Base-by-base conservation (phyloP, 2,113 vertebrate genomes). In the Ctenodactylus gundi region DNA sequence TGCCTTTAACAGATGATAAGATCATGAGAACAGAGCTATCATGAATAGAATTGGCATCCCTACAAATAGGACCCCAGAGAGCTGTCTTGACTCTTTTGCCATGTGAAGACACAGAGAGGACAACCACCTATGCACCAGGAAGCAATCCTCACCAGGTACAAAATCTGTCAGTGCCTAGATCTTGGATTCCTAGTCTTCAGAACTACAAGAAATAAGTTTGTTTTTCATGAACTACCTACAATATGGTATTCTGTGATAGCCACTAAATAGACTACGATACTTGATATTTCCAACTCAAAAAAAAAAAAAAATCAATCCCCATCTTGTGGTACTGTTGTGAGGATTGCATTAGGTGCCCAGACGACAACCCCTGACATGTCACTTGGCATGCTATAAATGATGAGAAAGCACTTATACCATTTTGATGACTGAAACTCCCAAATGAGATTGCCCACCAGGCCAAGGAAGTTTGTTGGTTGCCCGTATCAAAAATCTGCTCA, bases 401-500 rank as follows among this genome's bases (percentile, higher is more conserved):
- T 39, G 39, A 53, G 34, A 10, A 21, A 92, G 44, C 86, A 14
- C 34, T 65, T 75, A 31, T n/a, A n/a, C n/a, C 65, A 53, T 85
- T 85, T 76, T 85, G 60, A 27, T 84, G 14, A 3, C 60, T 84
- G 29, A 67, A 51, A 93, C 46, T 41, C 73, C 65, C 46, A 60
- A 39, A 12, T 81, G 41, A 88, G 46, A 65, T 41, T 67, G 67
- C 6, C 90, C 53, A 49, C 18, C 55, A 25, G 76, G 44, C 10
- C 85, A 80, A 75, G 41, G 6, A 87, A 85, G 41, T 31, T 57
- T 91, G 20, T 29, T 82, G 31, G 18, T 67, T 76, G 34, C 76
- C 78, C 70, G 23, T 36, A 44, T 72, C 60, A 91, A 82, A 91
- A 93, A 93, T 80, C 64, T 68, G 55, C n/a, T 72, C 25, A 31